phyloP scores from a whole-genome alignment of 2,888 invertebrate species.

The Xylota segnis region DNA sequence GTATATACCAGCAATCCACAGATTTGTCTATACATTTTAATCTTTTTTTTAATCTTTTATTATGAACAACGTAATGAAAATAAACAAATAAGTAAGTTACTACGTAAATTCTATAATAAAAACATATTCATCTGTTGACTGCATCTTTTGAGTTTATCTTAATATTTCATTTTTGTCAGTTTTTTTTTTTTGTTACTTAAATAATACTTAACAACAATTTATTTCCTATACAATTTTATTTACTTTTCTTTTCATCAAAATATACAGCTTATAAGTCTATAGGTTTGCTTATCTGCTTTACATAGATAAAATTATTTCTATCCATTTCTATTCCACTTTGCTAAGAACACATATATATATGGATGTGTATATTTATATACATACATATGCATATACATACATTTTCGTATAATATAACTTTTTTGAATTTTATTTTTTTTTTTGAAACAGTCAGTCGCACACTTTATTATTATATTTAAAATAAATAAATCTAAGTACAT shows the following conservation, averaged over 20 bases:
- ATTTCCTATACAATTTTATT: constrained; percentile 73
- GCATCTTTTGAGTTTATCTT: constrained; percentile 22
- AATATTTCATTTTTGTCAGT: neutral
- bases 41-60: too few species aligned
- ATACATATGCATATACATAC: constrained; percentile 58
- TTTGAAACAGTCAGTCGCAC: constrained; percentile 77
- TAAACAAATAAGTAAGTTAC: constrained; percentile 12
- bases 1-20: neutral
- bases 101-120: constrained; percentile 25
- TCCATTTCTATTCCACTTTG: constrained; percentile 67
- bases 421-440: constrained; percentile 41
- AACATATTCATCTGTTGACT: constrained; percentile 30
- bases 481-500: constrained; percentile 68
- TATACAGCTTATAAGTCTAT: constrained; percentile 76
- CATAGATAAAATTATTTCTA: constrained; percentile 71
- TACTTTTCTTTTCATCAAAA: constrained; percentile 61
- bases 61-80: constrained; percentile 5
- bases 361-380: constrained; percentile 42
- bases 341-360: constrained; percentile 39
- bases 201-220: constrained; percentile 77
- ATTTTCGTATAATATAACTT: constrained; percentile 57
- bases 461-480: constrained; percentile 61
- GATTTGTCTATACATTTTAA: neutral
- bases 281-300: constrained; percentile 71
- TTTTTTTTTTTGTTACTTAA: constrained; percentile 63